A percentile compares a stretch with the other conserved stretches of the same genome.
Conservation (phyloP, 2,113 vertebrate species). For the Leucopsar rothschildi region DNA sequence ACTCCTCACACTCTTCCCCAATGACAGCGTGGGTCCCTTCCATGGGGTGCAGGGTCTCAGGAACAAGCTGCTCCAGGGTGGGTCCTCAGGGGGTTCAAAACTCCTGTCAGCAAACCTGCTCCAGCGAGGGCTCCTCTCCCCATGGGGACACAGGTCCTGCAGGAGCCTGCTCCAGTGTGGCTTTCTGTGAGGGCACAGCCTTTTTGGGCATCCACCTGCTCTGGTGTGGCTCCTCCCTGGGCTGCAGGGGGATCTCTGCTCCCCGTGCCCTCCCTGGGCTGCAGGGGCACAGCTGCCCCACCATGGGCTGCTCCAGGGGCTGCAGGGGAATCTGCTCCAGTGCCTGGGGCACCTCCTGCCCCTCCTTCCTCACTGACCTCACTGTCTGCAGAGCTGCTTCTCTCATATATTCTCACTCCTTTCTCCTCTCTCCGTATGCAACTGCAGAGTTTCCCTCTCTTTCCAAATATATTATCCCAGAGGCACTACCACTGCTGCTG, state of each 20-base stretch:
- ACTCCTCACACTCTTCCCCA: neutral
- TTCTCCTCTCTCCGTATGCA: neutral
- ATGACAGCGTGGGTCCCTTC: rapidly evolving
- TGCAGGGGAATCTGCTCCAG: neutral
- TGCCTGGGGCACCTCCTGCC: neutral
- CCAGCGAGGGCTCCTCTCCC: neutral
- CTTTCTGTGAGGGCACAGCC: neutral
- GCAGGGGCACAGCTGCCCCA: neutral
- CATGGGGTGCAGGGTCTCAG: neutral
- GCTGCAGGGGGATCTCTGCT: neutral
- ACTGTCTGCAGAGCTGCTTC: neutral
- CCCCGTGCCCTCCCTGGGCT: neutral
- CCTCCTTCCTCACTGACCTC: neutral
- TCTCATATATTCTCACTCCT: neutral
- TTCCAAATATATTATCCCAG: too few species aligned
- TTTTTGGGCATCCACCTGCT: neutral
- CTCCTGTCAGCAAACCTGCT: neutral
- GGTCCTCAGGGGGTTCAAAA: neutral
- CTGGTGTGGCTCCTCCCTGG: too few species aligned
- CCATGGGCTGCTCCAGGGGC: neutral
- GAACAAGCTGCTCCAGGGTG: neutral
- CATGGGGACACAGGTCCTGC: too few species aligned
- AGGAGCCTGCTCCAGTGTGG: neutral
- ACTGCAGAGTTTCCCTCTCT: too few species aligned
- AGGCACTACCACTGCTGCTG: neutral